phyloP scores from a whole-genome alignment of 37 sponge, comb jelly and placozoan species.

The Ianthella basta region DNA sequence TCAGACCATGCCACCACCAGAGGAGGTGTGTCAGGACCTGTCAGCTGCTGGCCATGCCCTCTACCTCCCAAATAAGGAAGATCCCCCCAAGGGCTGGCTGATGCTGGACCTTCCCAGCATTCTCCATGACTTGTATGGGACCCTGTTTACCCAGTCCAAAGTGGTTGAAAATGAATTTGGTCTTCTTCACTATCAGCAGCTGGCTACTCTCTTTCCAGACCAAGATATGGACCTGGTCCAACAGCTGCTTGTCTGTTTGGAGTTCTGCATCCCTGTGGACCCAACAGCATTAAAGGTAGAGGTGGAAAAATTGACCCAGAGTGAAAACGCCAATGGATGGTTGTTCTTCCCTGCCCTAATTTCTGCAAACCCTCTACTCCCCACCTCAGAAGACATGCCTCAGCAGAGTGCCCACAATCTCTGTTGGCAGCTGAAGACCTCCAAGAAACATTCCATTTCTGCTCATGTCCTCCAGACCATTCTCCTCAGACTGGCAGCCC shows the following conservation, averaged over 20 bases:
- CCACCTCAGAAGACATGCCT: too few species aligned
- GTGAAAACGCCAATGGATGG: too few species aligned
- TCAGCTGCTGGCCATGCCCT: conserved; percentile 1
- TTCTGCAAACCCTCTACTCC: too few species aligned
- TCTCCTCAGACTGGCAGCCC: not conserved
- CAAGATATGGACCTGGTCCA: not conserved
- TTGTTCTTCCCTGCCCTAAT: too few species aligned
- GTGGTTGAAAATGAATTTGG: not conserved
- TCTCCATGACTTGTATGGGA: conserved; percentile 3
- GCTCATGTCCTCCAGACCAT: conserved; percentile 17
- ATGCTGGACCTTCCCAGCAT: conserved; percentile 5
- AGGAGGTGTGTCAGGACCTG: not conserved
- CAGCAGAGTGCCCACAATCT: not conserved
- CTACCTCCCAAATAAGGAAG: conserved; percentile 5
- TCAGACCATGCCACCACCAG: not conserved
- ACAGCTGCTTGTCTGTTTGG: not conserved
- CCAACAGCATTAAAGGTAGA: too few species aligned
- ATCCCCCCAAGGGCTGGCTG: not conserved
- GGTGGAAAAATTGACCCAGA: too few species aligned
- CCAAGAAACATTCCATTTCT: not conserved
- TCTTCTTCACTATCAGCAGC: not conserved
- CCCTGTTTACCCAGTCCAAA: conserved; percentile 4
- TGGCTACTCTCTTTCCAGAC: not conserved
- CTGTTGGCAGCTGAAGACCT: not conserved
- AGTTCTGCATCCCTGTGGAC: not conserved